These are phyloP conservation scores for Heliconius ethilla DNA, from an alignment of 2,888 invertebrate species.

Conservation along the genomic window DNA sequence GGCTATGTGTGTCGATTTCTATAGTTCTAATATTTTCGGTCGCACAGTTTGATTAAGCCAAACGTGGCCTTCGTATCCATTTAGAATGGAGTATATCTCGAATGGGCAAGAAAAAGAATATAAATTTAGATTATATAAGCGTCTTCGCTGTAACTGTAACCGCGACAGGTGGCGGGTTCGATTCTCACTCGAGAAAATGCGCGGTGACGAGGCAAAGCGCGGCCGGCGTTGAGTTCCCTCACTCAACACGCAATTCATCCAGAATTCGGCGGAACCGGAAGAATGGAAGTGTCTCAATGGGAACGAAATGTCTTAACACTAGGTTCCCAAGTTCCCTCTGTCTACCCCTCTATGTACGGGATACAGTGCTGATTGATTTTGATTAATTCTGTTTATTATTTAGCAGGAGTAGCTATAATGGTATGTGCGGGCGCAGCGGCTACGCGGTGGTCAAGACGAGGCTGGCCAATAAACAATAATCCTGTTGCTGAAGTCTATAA, in stretches of 20 bases:
- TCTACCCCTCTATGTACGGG: too few relatives aligned
- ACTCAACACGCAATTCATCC: too few relatives aligned
- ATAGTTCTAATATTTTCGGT: not conserved
- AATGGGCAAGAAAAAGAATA: not conserved
- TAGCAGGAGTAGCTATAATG: conserved; percentile 78
- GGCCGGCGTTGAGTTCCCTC: too few relatives aligned
- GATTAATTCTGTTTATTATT: conserved; percentile 34
- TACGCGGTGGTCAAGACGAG: conserved; percentile 71
- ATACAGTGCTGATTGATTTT: too few relatives aligned
- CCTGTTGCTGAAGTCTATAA: conserved; percentile 73
- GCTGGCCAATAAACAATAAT: conserved; percentile 70
- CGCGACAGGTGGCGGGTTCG: too few relatives aligned
- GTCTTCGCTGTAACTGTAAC: not conserved
- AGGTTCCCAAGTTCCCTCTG: too few relatives aligned
- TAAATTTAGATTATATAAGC: not conserved
- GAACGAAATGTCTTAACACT: too few relatives aligned
- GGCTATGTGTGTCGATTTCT: not conserved
- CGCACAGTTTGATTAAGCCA: too few relatives aligned
- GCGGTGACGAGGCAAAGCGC: too few relatives aligned
- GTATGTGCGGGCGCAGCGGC: conserved; percentile 74
- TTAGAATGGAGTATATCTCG: not conserved
- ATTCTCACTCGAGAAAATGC: too few relatives aligned
- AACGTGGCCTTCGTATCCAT: not conserved
- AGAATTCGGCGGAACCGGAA: too few relatives aligned
- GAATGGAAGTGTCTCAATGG: too few relatives aligned